Evolutionary conservation across 2,888 invertebrate genomes (phyloP).

Genomic region (Anaspis maculata): DNA sequence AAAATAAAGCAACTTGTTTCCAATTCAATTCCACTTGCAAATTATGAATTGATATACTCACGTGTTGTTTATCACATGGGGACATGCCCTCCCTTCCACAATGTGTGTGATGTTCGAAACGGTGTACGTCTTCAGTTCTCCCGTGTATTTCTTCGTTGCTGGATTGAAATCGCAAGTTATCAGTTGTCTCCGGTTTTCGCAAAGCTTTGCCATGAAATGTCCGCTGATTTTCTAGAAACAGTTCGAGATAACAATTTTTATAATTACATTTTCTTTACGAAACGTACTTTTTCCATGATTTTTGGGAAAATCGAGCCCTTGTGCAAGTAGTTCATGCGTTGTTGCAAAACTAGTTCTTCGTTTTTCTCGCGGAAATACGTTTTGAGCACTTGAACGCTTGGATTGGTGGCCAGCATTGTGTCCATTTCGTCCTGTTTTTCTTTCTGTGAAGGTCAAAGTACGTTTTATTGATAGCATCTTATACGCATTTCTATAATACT

Average conservation of each 20-base stretch:
- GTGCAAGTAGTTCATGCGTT: constrained; percentile 29
- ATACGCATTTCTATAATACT: too few relatives aligned
- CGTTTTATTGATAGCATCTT: too few relatives aligned
- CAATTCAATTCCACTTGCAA: constrained; percentile 3
- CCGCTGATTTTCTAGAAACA: constrained; percentile 22
- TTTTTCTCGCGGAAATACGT: constrained; percentile 22
- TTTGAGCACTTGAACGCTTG: constrained; percentile 31
- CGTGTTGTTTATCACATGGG: constrained; percentile 30
- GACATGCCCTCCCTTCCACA: constrained; percentile 34
- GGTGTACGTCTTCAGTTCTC: constrained; percentile 17
- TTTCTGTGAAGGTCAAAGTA: too few relatives aligned
- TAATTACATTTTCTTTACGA: too few relatives aligned
- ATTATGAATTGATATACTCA: constrained; percentile 18
- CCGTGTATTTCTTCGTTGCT: constrained; percentile 12
- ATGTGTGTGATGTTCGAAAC: constrained; percentile 31
- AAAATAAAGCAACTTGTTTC: neutral
- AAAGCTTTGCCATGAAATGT: constrained; percentile 23
- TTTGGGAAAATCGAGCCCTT: constrained; percentile 32
- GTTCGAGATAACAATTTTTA: constrained; percentile 1
- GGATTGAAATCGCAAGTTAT: constrained; percentile 20
- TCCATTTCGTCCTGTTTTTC: constrained; percentile 31
- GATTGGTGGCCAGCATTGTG: constrained; percentile 23
- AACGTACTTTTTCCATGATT: constrained; percentile 31
- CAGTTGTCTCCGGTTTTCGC: constrained; percentile 24
- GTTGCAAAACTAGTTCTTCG: constrained; percentile 25